A percentile compares a stretch with the other conserved stretches of the same genome.
Conservation (phyloP, 1,140 invertebrate genomes). For the Asobara japonica region DNA sequence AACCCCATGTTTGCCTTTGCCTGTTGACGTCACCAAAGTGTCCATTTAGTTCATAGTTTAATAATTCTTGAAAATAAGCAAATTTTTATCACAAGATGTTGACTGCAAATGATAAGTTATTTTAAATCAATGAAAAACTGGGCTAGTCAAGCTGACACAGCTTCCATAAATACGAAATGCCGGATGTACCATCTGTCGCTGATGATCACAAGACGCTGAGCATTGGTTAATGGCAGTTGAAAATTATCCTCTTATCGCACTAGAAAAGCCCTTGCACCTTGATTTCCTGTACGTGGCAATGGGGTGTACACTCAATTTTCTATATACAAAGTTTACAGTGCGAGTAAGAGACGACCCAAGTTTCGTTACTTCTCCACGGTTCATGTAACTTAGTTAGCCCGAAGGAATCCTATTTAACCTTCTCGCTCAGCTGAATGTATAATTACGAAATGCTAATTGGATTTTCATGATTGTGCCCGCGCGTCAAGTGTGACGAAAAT, state of each 20-base stretch:
- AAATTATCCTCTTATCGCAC: not conserved
- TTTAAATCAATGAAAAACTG: no score
- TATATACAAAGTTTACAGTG: not conserved
- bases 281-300: conserved; percentile 8
- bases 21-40: no score
- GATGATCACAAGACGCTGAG: no score
- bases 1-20: no score
- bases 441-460: conserved; percentile 5
- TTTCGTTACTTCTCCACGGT: not conserved
- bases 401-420: conserved; percentile 7
- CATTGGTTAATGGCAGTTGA: not conserved
- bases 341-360: not conserved
- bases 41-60: no score
- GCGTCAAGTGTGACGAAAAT: not conserved
- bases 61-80: no score
- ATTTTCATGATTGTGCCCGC: conserved; percentile 12
- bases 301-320: not conserved
- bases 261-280: not conserved
- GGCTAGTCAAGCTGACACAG: no score
- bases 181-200: no score
- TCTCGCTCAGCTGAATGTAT: conserved; percentile 7
- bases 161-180: no score
- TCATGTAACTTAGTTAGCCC: not conserved
- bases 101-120: no score
- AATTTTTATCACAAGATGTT: no score